A percentile compares a stretch with the other conserved stretches of the same genome.
Evolutionary conservation across 2,888 invertebrate genomes (phyloP).

Genomic region (Netelia fuscicornis): DNA sequence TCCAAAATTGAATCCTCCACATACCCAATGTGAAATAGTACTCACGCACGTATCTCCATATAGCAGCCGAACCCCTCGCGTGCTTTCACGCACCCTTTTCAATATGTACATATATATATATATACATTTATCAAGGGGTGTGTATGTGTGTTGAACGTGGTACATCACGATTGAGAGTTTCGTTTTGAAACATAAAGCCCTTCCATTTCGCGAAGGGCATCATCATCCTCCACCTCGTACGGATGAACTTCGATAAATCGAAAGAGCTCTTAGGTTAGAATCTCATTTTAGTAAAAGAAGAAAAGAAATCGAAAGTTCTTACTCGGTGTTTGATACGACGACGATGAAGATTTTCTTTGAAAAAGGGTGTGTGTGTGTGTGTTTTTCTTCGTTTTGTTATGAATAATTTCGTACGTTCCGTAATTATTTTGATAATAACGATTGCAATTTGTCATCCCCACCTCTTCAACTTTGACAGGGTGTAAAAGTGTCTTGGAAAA

Average conservation of each 20-base stretch:
- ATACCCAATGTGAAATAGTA: slow-evolving; percentile 39
- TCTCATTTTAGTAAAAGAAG: not conserved
- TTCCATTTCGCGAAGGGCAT: slow-evolving; percentile 9
- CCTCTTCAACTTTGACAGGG: too few relatives aligned
- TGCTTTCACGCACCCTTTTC: slow-evolving; percentile 17
- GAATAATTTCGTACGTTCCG: not conserved
- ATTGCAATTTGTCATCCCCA: too few relatives aligned
- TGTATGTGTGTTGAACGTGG: not conserved
- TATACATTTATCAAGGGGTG: not conserved
- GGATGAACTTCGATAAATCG: slow-evolving; percentile 1
- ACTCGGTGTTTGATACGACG: not conserved
- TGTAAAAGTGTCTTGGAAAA: too few relatives aligned
- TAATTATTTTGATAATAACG: too few relatives aligned
- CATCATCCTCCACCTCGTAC: not conserved
- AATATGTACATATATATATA: not conserved
- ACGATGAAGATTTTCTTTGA: too few relatives aligned
- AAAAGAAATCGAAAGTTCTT: not conserved
- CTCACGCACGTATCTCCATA: slow-evolving; percentile 23
- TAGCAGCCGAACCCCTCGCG: slow-evolving; percentile 20
- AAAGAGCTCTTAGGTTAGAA: not conserved
- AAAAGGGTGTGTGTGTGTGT: too few relatives aligned
- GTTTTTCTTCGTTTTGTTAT: not conserved
- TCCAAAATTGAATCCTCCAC: slow-evolving; percentile 50
- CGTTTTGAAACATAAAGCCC: slow-evolving; percentile 29
- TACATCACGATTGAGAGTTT: slow-evolving; percentile 23